phyloP scores from a whole-genome alignment of 1,140 invertebrate genomes.

The Drosophila pseudoananassae region DNA sequence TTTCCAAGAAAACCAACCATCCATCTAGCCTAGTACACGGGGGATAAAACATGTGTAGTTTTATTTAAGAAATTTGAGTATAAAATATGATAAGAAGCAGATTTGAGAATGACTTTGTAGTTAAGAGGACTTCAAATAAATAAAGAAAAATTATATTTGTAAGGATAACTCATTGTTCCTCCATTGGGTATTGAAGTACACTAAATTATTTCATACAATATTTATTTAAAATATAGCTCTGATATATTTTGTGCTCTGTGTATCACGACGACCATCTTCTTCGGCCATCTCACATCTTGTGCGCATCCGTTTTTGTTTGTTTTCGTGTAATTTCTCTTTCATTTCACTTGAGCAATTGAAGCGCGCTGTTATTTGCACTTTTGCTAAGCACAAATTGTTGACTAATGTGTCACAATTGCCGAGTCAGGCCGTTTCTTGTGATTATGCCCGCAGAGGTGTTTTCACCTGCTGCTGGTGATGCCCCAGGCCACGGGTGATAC shows the following conservation, averaged over 20 bases:
- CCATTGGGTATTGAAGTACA: too few species aligned
- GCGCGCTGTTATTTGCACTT: slow-evolving; percentile 81
- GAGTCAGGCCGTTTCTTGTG: slow-evolving; percentile 62
- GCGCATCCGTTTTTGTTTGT: slow-evolving; percentile 78
- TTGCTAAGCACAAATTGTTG: slow-evolving; percentile 83
- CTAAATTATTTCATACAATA: too few species aligned
- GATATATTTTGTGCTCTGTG: slow-evolving; percentile 13
- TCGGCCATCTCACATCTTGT: slow-evolving; percentile 45
- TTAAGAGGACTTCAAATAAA: too few species aligned
- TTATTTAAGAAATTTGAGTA: not conserved
- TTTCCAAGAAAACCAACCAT: slow-evolving; percentile 29
- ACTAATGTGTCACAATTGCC: slow-evolving; percentile 83
- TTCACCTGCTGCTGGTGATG: slow-evolving; percentile 42
- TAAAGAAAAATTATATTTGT: too few species aligned
- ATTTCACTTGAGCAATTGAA: slow-evolving; percentile 83
- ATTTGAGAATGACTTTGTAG: too few species aligned
- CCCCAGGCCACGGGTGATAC: not conserved
- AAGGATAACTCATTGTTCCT: too few species aligned
- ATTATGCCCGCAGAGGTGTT: slow-evolving; percentile 35
- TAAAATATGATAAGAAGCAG: not conserved
- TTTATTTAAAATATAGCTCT: too few species aligned
- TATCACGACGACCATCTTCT: slow-evolving; percentile 30
- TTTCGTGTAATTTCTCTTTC: slow-evolving; percentile 82
- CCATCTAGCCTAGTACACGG: slow-evolving; percentile 35
- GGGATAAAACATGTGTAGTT: not conserved